Conservation (phyloP, 2,888 invertebrate species). For the Vesta saturnalis region DNA sequence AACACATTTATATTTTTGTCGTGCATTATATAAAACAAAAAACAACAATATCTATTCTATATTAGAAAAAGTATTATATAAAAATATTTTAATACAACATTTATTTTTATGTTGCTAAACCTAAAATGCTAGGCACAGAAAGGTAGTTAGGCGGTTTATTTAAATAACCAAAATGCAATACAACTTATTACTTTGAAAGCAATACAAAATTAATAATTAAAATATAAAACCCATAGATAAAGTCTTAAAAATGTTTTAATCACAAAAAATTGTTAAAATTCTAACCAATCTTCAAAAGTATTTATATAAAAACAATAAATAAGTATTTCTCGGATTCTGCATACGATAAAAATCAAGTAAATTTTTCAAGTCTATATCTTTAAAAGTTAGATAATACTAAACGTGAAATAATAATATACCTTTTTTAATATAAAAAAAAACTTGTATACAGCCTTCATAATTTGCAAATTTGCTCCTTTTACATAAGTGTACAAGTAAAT, state of each 20-base stretch:
- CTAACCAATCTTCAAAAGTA: too few relatives aligned
- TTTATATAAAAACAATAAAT: too few relatives aligned
- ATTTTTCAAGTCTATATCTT: too few relatives aligned
- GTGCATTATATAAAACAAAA: constrained; percentile 3
- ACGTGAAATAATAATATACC: too few relatives aligned
- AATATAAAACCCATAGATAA: neutral
- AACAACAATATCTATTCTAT: constrained; percentile 6
- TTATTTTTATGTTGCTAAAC: constrained; percentile 41
- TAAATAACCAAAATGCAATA: constrained; percentile 10
- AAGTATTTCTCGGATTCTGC: too few relatives aligned
- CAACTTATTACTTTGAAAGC: neutral
- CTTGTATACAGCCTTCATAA: too few relatives aligned
- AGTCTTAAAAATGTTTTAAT: neutral
- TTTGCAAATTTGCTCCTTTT: too few relatives aligned
- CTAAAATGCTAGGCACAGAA: constrained; percentile 56
- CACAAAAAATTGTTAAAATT: neutral
- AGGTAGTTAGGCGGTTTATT: constrained; percentile 47
- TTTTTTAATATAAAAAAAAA: too few relatives aligned
- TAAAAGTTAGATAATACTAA: too few relatives aligned
- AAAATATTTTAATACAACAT: constrained; percentile 15
- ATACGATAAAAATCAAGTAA: too few relatives aligned
- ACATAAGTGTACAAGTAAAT: too few relatives aligned
- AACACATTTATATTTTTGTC: neutral
- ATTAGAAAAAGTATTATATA: constrained; percentile 13
- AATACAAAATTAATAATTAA: neutral